phyloP scores from a whole-genome alignment of 2,113 vertebrate species.

The Callithrix jacchus region DNA sequence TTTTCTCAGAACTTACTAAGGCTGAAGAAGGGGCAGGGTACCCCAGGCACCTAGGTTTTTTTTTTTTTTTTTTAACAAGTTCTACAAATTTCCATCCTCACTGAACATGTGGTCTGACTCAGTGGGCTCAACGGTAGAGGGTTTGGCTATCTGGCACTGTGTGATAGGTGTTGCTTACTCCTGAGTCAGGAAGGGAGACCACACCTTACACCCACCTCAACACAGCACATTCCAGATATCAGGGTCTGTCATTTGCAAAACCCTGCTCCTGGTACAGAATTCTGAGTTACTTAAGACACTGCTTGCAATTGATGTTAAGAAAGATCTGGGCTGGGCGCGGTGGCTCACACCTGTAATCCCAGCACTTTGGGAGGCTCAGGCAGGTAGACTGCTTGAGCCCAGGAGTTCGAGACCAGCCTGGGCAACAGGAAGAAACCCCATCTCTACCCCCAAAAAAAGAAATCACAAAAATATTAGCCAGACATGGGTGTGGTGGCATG shows the following conservation, averaged over 20 bases:
- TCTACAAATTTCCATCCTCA: background rate
- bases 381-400: too few relatives aligned
- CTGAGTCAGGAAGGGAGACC: background rate
- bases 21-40: background rate
- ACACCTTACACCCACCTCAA: background rate
- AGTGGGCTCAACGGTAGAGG: background rate
- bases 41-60: background rate
- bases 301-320: background rate
- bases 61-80: background rate
- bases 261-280: background rate
- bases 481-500: too few relatives aligned
- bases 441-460: too few relatives aligned
- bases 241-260: background rate
- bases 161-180: background rate
- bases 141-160: background rate
- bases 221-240: background rate
- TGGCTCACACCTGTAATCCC: too few relatives aligned
- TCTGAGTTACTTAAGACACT: background rate
- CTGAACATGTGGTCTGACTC: background rate
- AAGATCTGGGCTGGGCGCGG: too few relatives aligned
- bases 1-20: background rate
- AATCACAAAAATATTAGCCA: too few relatives aligned
- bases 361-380: too few relatives aligned
- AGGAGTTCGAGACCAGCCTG: too few relatives aligned
- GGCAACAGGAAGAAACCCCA: too few relatives aligned